phyloP scores from a whole-genome alignment of 2,797 vertebrate species.

The Neosilurus hyrtlii region DNA sequence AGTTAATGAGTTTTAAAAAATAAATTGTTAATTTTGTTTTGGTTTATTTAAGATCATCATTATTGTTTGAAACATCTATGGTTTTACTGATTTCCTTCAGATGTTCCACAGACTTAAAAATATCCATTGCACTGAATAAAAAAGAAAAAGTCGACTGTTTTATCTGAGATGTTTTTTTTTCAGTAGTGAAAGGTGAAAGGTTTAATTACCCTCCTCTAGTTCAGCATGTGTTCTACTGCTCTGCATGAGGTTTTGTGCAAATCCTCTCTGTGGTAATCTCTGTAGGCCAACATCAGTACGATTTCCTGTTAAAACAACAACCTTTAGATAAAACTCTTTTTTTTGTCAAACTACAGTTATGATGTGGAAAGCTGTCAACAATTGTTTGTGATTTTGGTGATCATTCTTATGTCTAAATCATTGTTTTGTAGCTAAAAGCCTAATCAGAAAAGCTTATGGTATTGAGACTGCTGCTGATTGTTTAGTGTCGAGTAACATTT shows the following conservation, averaged over 20 bases:
- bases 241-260: constrained; percentile 39
- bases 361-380: neutral
- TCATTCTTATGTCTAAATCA: too few relatives aligned
- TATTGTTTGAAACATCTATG: neutral
- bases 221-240: constrained; percentile 14
- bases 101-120: neutral
- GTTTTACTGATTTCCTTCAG: neutral
- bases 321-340: constrained; percentile 20
- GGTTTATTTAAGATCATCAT: neutral
- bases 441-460: neutral
- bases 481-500: neutral
- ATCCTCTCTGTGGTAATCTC: constrained; percentile 43
- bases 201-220: constrained; percentile 11
- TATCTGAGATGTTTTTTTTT: constrained; percentile 37
- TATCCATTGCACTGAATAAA: neutral
- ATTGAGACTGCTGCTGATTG: neutral
- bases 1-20: neutral
- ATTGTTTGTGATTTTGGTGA: neutral
- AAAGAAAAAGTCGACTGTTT: neutral
- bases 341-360: constrained; percentile 5
- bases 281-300: constrained; percentile 18
- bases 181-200: constrained; percentile 34
- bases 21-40: neutral
- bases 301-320: constrained; percentile 40
- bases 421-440: neutral